Base-by-base conservation (phyloP, 1,140 invertebrate genomes). In the Drosophila elegans region DNA sequence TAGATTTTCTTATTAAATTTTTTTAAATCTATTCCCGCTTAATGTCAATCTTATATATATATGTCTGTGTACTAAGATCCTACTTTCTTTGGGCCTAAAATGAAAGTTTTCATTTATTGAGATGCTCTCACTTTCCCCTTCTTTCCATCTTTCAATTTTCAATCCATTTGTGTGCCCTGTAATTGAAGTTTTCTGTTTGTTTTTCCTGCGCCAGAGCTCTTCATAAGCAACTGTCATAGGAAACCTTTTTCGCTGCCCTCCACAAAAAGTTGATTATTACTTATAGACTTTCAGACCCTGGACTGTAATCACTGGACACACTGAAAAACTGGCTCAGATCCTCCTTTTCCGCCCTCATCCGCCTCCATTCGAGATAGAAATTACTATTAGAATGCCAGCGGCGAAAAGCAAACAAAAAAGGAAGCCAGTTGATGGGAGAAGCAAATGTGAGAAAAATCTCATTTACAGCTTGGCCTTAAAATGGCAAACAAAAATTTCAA, bases 371-470 rank as follows among this genome's bases (percentile, higher is more conserved):
- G 32, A 61, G 55, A 45, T 74, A 53, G 42, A 75, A 75, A 75
- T 75, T 67, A 67, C 73, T 75, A 75, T 75, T 75, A 75, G 61
- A 75, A 75, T 75, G 72, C 73, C 72, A 64, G 45, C 29, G 61
- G 73, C 73, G 41, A 52, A 57, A 11, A 32, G 44, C 51, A 74
- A 51, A 74, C 41, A 36, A 42, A 34, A n/a, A 13, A 41, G 59
- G 12, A 38, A 21, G 16, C n/a, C 39, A 39, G 21, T 29, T 34
- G 57, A 61, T 61, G 51, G 46, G 34, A 46, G 29, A 67, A 59
- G 61, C 73, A 76, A 75, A 76, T 76, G 53, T 76, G 72, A 57
- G 51, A 75, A 76, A 76, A 76, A 67, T 75, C 72, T 75, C 61
- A 74, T 76, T 76, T 76, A 52, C 48, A 59, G 72, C 39, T 36